These are phyloP conservation scores for Pachyuromys duprasi DNA, from an alignment of 2,797 vertebrate genomes.

Conservation along the genomic window DNA sequence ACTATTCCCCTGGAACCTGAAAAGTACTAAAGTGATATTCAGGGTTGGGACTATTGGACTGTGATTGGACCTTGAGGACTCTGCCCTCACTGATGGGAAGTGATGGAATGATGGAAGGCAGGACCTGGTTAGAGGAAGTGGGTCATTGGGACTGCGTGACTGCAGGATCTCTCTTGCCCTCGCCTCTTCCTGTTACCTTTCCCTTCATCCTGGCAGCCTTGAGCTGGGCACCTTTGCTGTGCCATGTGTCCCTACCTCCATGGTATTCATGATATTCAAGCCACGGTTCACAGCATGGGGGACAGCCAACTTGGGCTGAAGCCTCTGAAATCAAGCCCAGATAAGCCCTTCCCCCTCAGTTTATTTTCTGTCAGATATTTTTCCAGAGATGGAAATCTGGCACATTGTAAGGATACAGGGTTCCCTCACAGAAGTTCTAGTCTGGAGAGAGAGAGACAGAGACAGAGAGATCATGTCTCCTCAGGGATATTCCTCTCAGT, in stretches of 20 bases:
- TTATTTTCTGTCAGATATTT: not conserved
- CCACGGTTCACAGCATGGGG: not conserved
- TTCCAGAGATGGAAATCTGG: not conserved
- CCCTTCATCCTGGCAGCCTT: not conserved
- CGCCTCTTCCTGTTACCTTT: not conserved
- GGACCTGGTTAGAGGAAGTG: not conserved
- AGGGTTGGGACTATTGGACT: not conserved
- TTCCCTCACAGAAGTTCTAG: not conserved
- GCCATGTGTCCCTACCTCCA: not conserved
- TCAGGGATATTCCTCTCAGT: not conserved
- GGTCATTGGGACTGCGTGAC: not conserved
- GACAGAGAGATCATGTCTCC: not conserved
- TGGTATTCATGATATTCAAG: not conserved
- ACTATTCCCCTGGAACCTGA: not conserved
- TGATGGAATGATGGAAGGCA: not conserved
- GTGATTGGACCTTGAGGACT: not conserved
- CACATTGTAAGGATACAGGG: not conserved
- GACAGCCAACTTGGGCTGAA: not conserved
- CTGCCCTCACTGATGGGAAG: not conserved
- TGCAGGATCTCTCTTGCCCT: not conserved
- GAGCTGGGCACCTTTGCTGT: not conserved
- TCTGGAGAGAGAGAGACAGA: not conserved
- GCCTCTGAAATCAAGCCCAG: not conserved
- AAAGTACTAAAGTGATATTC: not conserved
- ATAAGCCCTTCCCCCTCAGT: not conserved